Base-by-base conservation (phyloP, 2,797 vertebrate species). In the Huso huso region DNA sequence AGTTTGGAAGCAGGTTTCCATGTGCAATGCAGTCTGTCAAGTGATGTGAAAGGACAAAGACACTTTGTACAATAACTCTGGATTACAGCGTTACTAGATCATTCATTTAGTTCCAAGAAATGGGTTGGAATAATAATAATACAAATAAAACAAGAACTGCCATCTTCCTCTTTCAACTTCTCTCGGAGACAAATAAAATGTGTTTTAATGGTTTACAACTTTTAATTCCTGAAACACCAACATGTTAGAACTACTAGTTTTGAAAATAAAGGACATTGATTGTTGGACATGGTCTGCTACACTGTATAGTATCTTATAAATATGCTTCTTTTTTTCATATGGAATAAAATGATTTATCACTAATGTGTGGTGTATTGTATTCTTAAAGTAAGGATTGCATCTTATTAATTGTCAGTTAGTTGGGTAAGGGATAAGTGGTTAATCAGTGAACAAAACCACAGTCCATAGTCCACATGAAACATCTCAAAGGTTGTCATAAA, bases 211-310 rank as follows among this genome's bases (percentile, higher is more conserved):
- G 55, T 58, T 58, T 58, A 58, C 55, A 58, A 58, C 11, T 58
- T 37, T 58, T 10, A n/a, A 58, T 58, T 58, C 55, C 55, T 58
- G 12, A 58, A 58, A 10, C 23, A 37, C 23, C 55, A 58, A 58
- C 13, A 12, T 58, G 10, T 11, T n/a, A 11, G 55, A 58, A 58
- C 55, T 10, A 53, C 53, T 76, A 69, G 73, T 74, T 75, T 80
- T 80, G 72, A 79, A 80, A 74, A 81, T 76, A 73, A 76, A 68
- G 74, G 72, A 82, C 62, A 71, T 75, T 77, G 82, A 77, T 78
- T 86, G 81, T 85, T 81, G 83, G 82, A 83, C 79, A 75, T 77
- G 84, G 86, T 91, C 88, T 88, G 79, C 88, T 88, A 89, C 88
- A 90, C 88, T 90, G 87, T 89, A 89, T 72, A 79, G 75, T 85